These are phyloP conservation scores for Grus americana DNA, from an alignment of 2,113 vertebrate species.

Conservation along the genomic window DNA sequence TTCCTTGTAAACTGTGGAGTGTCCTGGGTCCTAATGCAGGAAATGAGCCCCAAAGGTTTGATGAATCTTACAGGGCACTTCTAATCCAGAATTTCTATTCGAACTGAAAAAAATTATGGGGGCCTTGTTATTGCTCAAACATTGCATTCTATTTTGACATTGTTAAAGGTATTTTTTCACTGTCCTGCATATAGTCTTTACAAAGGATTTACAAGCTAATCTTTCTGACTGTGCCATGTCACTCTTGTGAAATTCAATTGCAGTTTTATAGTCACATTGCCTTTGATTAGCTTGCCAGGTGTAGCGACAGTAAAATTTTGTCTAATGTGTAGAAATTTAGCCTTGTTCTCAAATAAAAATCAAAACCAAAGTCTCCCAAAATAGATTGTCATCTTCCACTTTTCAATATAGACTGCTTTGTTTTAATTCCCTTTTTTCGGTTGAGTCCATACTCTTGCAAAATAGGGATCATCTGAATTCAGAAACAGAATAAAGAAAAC, in stretches of 20 bases:
- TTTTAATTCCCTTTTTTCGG: neutral
- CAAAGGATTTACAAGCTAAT: neutral
- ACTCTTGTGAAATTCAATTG: neutral
- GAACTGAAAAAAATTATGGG: neutral
- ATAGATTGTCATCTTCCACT: neutral
- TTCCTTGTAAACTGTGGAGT: neutral
- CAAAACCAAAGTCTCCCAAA: neutral
- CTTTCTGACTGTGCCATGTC: neutral
- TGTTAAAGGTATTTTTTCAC: neutral
- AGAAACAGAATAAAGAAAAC: neutral
- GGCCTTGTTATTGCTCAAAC: neutral
- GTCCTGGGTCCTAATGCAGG: neutral
- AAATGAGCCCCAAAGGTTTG: neutral
- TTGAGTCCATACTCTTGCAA: neutral
- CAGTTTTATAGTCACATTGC: neutral
- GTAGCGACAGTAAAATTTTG: neutral
- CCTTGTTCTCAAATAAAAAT: neutral
- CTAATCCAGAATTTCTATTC: neutral
- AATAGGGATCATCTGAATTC: neutral
- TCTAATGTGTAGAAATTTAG: neutral
- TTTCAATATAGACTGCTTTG: neutral
- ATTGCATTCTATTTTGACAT: neutral
- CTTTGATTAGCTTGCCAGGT: neutral
- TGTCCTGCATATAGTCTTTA: neutral
- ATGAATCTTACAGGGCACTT: neutral